phyloP scores from a whole-genome alignment of 2,888 invertebrate species.

The Sminthurinus aureus region DNA sequence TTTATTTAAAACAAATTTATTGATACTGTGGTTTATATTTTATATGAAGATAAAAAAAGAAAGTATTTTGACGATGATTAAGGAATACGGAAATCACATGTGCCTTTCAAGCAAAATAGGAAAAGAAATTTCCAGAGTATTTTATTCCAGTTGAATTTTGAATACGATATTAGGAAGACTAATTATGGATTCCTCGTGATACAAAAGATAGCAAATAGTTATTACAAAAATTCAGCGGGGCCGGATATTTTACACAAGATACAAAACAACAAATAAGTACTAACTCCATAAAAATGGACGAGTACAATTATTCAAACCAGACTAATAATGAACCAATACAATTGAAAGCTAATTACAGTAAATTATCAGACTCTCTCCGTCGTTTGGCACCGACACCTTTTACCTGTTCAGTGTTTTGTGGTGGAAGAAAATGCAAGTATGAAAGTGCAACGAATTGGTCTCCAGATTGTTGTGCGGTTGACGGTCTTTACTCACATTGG shows the following conservation, averaged over 20 bases:
- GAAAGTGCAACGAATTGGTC: slow-evolving; percentile 73
- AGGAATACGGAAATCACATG: no score
- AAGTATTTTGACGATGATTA: no score
- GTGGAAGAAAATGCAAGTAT: slow-evolving; percentile 82
- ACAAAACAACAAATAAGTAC: neutral
- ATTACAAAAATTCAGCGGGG: neutral
- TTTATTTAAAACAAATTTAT: no score
- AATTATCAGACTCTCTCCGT: slow-evolving; percentile 67
- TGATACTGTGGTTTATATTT: no score
- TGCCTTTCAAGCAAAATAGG: no score
- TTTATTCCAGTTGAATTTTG: no score
- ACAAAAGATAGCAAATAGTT: neutral
- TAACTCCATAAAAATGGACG: slow-evolving; percentile 53
- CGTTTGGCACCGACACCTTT: slow-evolving; percentile 73
- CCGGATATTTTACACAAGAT: neutral
- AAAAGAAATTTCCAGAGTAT: no score
- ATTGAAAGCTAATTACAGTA: slow-evolving; percentile 62
- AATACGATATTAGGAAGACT: no score
- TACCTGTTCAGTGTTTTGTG: slow-evolving; percentile 84
- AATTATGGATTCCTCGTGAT: no score
- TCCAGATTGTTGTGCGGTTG: slow-evolving; percentile 73
- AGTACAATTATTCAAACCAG: slow-evolving; percentile 53
- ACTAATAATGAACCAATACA: slow-evolving; percentile 53
- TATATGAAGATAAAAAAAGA: no score
- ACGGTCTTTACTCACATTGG: slow-evolving; percentile 86